Evolutionary conservation across 64 coral and sea anemone genomes (phyloP), one percentile per base, ranked within the genome.

Genomic region (Dendrophyllia cribrosa): DNA sequence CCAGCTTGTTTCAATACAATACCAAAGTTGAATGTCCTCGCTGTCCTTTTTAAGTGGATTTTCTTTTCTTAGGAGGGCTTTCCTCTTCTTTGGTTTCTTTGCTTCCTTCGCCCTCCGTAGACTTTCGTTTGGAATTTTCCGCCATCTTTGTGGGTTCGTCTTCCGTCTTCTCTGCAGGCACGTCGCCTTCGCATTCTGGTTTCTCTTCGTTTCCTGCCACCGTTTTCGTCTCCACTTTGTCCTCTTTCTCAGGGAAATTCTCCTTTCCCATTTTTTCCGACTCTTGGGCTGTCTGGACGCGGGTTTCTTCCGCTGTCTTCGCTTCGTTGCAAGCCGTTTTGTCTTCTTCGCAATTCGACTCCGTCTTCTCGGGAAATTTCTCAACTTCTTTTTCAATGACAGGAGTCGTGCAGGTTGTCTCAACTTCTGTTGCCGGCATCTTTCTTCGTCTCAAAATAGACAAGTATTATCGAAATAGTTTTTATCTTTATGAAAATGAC

Each of bases 1-100:
- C 46, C 43, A 84, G 62, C 17, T 64, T 20, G 14, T 5, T 19
- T 34, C 34, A 5, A 19, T 67, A 68, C 78, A 68, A 51, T 51
- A 84, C 62, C 80, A 68, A n/a, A 50, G 17, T 44, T 7, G 17
- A 61, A 43, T 6, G 24, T 64, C 58, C 13, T 16, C 20, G 20
- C 21, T 22, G 5, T 46, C 17, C 24, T 34, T 47, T 60, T 82
- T 63, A 82, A 2, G 78, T 67, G 19, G 80, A 84, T 65, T 84
- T 84, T 48, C 80, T 84, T 51, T 84, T 84, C 62, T 84, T 84
- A 8, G 80, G 62, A 22, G 80, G 80, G 43, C 80, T 84, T 12
- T 84, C 43, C 11, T 67, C 80, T 51, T 67, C 80, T 3, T 84
- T 7, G 60, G 61, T 84, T 68, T 67, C 26, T 46, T 51, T 68